Conservation (phyloP, 2,888 invertebrate species). For the Stictocephala bisonia region DNA sequence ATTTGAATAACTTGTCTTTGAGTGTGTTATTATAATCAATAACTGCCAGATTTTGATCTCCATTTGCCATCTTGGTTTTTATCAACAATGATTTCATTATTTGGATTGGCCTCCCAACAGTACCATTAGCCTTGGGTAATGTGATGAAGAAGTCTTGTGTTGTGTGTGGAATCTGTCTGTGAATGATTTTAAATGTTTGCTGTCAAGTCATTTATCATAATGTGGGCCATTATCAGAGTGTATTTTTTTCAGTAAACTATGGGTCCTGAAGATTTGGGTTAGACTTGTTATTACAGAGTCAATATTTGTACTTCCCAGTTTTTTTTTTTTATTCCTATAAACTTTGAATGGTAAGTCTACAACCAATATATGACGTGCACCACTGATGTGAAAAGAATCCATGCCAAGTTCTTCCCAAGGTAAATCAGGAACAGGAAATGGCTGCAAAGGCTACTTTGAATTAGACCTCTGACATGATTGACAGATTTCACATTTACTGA, state of each 20-base stretch:
- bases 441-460: neutral
- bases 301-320: too few species aligned
- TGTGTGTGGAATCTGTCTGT: neutral
- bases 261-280: neutral
- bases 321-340: conserved; percentile 16
- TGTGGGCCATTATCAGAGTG: neutral
- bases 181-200: neutral
- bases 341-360: conserved; percentile 22
- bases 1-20: neutral
- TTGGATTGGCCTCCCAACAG: neutral
- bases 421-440: neutral
- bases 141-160: neutral
- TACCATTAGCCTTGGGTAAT: neutral
- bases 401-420: conserved; percentile 27
- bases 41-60: neutral
- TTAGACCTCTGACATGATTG: neutral
- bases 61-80: too few species aligned
- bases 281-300: neutral
- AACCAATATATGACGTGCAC: neutral
- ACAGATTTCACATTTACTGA: too few species aligned
- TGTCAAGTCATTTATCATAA: neutral
- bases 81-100: neutral
- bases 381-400: conserved; percentile 16
- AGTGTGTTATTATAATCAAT: neutral
- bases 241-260: neutral